phyloP scores from a whole-genome alignment of 2,888 invertebrate species.

The Eutolmus rufibarbis region DNA sequence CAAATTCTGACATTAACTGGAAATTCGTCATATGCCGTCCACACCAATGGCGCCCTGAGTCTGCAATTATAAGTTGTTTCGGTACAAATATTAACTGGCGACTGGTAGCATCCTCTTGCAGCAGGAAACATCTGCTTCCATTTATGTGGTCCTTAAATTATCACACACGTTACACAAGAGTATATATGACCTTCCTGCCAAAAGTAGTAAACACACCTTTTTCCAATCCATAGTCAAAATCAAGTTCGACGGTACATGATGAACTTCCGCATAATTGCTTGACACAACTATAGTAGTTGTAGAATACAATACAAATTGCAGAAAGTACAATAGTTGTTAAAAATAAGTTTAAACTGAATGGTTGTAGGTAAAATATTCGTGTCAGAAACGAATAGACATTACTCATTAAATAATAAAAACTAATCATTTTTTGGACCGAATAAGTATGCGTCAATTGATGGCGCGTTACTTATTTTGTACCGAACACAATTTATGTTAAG shows the following conservation, averaged over 20 bases:
- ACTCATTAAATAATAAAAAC: constrained; percentile 42
- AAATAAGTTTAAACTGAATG: constrained; percentile 40
- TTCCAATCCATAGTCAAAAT: constrained; percentile 52
- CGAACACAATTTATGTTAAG: not conserved
- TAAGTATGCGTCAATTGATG: not conserved
- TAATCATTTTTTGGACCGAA: not conserved
- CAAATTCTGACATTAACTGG: constrained; percentile 64
- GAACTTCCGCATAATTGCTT: constrained; percentile 37
- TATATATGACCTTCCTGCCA: not conserved
- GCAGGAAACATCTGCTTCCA: constrained; percentile 58
- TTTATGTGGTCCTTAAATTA: constrained; percentile 58
- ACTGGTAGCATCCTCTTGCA: constrained; percentile 58
- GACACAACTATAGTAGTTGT: constrained; percentile 37
- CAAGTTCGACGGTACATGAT: not conserved
- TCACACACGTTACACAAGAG: not conserved
- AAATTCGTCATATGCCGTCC: constrained; percentile 64
- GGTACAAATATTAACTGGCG: constrained; percentile 63
- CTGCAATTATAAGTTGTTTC: constrained; percentile 54
- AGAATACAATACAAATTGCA: constrained; percentile 35
- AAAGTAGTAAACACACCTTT: constrained; percentile 48
- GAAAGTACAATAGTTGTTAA: constrained; percentile 42
- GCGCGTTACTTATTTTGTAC: not conserved
- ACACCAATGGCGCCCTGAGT: constrained; percentile 62
- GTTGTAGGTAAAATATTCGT: constrained; percentile 18
- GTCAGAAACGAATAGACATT: constrained; percentile 33